Percentiles rank a stretch among this genome's conserved stretches.
These are phyloP conservation scores for Galeruca laticollis DNA, from an alignment of 2,888 invertebrate genomes.

Conservation along the genomic window DNA sequence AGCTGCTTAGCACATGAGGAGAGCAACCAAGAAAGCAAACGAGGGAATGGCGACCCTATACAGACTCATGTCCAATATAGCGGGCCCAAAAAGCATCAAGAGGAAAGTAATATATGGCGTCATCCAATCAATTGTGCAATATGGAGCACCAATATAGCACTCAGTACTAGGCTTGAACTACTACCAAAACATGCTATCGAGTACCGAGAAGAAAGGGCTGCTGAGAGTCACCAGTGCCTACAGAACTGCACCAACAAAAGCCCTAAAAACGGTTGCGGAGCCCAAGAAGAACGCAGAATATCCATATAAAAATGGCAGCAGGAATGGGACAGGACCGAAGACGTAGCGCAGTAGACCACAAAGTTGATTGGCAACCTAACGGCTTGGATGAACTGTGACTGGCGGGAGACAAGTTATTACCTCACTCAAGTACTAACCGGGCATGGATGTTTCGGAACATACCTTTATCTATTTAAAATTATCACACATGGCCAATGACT, in stretches of 20 bases:
- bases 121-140: constrained; percentile 32
- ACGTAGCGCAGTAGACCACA: neutral
- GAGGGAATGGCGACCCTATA: constrained; percentile 21
- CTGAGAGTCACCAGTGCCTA: neutral
- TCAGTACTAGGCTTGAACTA: neutral
- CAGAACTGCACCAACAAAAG: neutral
- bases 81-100: constrained; percentile 24
- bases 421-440: too few species aligned
- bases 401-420: too few species aligned
- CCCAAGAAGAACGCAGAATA: neutral
- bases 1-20: too few species aligned
- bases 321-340: neutral
- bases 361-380: neutral
- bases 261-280: neutral
- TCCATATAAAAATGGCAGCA: neutral
- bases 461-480: too few species aligned
- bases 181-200: neutral
- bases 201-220: neutral
- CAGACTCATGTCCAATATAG: constrained; percentile 48
- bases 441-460: too few species aligned
- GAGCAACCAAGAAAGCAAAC: neutral
- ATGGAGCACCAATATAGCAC: constrained; percentile 41
- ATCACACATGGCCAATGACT: too few species aligned
- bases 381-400: neutral
- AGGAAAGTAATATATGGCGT: constrained; percentile 26